Evolutionary conservation across 2,797 vertebrate genomes (phyloP).

Genomic region (Centroberyx gerrardi): DNA sequence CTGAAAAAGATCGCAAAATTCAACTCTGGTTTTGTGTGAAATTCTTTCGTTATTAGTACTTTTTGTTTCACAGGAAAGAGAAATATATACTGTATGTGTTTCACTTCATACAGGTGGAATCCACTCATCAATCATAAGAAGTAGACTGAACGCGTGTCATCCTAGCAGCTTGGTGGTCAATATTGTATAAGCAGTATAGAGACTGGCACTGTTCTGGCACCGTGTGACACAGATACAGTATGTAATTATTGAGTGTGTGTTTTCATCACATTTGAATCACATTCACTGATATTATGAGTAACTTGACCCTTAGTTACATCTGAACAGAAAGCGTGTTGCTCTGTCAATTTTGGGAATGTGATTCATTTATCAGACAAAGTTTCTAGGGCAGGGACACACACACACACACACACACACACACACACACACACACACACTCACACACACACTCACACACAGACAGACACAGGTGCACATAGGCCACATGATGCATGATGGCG

Average conservation of each 20-base stretch:
- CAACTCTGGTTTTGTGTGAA: conserved; percentile 37
- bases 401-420: conserved; percentile 4
- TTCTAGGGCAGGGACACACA: background rate
- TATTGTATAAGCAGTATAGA: background rate
- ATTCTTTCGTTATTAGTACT: conserved; percentile 28
- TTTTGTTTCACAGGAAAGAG: background rate
- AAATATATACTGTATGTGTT: background rate
- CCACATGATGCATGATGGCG: background rate
- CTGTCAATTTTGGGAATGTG: conserved; percentile 21
- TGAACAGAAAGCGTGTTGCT: background rate
- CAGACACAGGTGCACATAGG: conserved; percentile 9
- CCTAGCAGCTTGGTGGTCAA: background rate
- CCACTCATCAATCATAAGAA: background rate
- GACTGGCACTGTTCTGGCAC: conserved; percentile 1
- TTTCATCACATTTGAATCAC: conserved; percentile 1
- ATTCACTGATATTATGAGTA: conserved; percentile 19
- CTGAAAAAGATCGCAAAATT: conserved; percentile 39
- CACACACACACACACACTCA: conserved; percentile 21
- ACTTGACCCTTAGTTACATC: conserved; percentile 18
- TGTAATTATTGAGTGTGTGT: background rate
- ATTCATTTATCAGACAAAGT: conserved; percentile 20
- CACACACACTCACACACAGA: background rate
- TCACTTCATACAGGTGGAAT: background rate
- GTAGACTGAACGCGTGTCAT: background rate
- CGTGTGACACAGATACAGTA: background rate